Conservation (phyloP, 2,797 vertebrate species). For the Macroramphosus scolopax region DNA sequence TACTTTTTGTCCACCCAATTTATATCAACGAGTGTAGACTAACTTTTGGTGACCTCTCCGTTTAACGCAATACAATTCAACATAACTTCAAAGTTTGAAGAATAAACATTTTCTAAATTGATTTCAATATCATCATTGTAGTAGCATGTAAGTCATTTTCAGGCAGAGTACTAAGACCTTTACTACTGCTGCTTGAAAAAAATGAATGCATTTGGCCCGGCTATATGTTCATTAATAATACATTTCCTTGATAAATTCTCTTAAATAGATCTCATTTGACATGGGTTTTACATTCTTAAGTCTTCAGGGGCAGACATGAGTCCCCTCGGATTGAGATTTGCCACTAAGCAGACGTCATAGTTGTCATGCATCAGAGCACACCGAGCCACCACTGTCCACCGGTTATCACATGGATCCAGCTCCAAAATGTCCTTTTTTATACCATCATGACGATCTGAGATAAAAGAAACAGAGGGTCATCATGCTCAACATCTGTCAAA, state of each 20-base stretch:
- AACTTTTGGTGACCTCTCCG: no score
- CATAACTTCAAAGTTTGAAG: no score
- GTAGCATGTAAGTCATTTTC: constrained; percentile 33
- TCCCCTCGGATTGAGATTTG: constrained; percentile 91
- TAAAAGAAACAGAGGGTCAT: constrained; percentile 6
- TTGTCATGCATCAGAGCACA: constrained; percentile 92
- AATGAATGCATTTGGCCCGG: constrained; percentile 44
- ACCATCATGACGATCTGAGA: constrained; percentile 89
- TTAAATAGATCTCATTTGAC: constrained; percentile 30
- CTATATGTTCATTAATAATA: constrained; percentile 52
- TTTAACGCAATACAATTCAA: no score
- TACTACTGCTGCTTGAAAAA: constrained; percentile 29
- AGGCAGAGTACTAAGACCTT: constrained; percentile 29
- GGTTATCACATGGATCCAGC: constrained; percentile 90
- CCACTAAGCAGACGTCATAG: constrained; percentile 95
- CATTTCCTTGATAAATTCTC: constrained; percentile 24
- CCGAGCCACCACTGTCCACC: constrained; percentile 88
- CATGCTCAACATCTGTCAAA: not conserved
- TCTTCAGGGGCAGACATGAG: constrained; percentile 91
- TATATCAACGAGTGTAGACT: no score
- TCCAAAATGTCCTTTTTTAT: constrained; percentile 95
- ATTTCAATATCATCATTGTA: no score
- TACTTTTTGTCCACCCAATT: no score
- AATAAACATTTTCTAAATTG: no score
- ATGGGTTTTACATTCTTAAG: constrained; percentile 66